These are phyloP conservation scores for Abramis brama DNA, from an alignment of 2,113 vertebrate genomes.

Conservation along the genomic window DNA sequence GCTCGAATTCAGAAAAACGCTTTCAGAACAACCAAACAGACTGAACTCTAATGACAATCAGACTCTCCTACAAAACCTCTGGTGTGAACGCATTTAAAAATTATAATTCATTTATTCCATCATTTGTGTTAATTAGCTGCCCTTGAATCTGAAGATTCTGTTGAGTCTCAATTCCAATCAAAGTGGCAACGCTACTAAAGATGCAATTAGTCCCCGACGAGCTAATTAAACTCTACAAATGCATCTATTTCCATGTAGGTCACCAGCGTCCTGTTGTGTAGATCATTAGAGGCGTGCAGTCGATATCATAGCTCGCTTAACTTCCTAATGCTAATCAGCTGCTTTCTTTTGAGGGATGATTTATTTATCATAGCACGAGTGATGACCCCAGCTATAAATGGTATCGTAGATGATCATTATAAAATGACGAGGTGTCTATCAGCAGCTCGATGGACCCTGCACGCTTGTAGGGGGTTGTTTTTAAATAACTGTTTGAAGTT, in stretches of 20 bases:
- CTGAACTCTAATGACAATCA: too few species aligned
- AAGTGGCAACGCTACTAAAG: neutral
- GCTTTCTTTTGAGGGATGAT: neutral
- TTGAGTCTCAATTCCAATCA: constrained; percentile 25
- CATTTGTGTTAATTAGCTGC: neutral
- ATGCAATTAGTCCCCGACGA: constrained; percentile 23
- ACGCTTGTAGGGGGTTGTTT: neutral
- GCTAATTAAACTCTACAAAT: constrained; percentile 45
- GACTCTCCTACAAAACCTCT: too few species aligned
- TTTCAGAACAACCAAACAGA: too few species aligned
- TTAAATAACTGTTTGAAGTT: neutral
- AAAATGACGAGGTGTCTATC: constrained; percentile 44
- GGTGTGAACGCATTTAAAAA: neutral
- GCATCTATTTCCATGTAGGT: constrained; percentile 37
- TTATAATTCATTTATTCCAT: neutral
- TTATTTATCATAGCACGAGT: constrained; percentile 6
- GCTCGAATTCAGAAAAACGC: too few species aligned
- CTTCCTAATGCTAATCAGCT: constrained; percentile 6
- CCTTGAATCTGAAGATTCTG: neutral
- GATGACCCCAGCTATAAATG: constrained; percentile 20
- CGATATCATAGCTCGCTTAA: neutral
- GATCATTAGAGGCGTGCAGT: neutral
- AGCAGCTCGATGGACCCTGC: constrained; percentile 16
- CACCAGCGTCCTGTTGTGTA: neutral
- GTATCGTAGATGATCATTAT: constrained; percentile 27